Percentiles rank a stretch among this genome's conserved stretches.
These are phyloP conservation scores for Hemichromis elongatus DNA, from an alignment of 2,113 vertebrate species.

Conservation along the genomic window DNA sequence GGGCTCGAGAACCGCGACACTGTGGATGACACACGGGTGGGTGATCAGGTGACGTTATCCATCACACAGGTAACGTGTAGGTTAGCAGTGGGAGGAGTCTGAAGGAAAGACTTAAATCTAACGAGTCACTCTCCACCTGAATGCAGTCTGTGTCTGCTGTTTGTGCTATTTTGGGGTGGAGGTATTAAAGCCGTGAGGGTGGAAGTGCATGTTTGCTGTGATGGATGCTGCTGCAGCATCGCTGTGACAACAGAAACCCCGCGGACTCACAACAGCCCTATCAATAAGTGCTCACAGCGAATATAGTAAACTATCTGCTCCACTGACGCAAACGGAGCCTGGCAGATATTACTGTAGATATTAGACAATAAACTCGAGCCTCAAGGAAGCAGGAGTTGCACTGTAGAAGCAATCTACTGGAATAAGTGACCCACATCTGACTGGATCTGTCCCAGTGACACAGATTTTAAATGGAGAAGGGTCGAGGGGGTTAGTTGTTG, in stretches of 20 bases:
- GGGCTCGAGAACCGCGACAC: slow-evolving; percentile 95
- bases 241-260: background rate
- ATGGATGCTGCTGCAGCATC: background rate
- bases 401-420: background rate
- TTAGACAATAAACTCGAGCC: background rate
- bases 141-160: background rate
- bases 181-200: background rate
- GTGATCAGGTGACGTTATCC: background rate
- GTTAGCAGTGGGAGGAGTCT: background rate
- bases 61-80: background rate
- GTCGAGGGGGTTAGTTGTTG: background rate
- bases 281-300: background rate
- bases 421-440: background rate
- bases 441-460: slow-evolving; percentile 2
- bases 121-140: background rate
- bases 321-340: background rate
- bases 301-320: background rate
- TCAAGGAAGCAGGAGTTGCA: background rate
- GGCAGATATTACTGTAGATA: background rate
- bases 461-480: background rate
- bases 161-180: background rate
- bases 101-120: background rate
- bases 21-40: slow-evolving; percentile 46
- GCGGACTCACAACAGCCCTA: background rate
- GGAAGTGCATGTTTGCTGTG: background rate